These are phyloP conservation scores for Caiman crocodilus DNA, from an alignment of 2,797 vertebrate species.

Conservation along the genomic window DNA sequence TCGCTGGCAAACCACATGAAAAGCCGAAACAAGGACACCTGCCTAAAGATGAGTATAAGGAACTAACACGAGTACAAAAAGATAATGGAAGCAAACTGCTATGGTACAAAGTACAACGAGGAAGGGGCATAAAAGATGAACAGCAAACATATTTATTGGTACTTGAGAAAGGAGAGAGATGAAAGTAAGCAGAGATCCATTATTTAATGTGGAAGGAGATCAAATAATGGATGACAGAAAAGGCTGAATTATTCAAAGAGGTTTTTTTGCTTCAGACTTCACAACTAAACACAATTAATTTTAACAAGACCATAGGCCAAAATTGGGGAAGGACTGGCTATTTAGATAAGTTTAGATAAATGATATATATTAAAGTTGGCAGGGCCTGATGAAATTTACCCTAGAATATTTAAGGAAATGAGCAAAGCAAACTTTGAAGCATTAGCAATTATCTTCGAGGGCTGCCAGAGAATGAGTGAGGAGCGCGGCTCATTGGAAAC, in stretches of 20 bases:
- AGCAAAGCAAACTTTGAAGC: not conserved
- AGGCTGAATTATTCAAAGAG: not conserved
- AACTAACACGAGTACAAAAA: not conserved
- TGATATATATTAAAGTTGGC: too few relatives aligned
- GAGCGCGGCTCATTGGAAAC: not conserved
- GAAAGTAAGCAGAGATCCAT: not conserved
- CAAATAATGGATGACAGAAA: not conserved
- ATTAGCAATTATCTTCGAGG: not conserved
- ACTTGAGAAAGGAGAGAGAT: too few relatives aligned
- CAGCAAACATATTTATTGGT: too few relatives aligned
- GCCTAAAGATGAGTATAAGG: not conserved
- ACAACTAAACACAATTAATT: not conserved
- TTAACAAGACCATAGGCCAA: not conserved
- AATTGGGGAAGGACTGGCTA: not conserved
- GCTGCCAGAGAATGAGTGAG: not conserved
- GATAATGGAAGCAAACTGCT: too few relatives aligned
- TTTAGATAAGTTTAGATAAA: too few relatives aligned
- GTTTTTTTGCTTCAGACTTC: not conserved
- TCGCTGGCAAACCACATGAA: too few relatives aligned
- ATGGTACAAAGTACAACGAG: not conserved
- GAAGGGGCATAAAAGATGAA: too few relatives aligned
- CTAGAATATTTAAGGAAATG: not conserved
- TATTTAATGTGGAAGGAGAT: not conserved
- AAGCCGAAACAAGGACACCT: fast-evolving
- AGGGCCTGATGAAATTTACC: not conserved